Base-by-base conservation (phyloP, 2,113 vertebrate species). In the Patagioenas fasciata region DNA sequence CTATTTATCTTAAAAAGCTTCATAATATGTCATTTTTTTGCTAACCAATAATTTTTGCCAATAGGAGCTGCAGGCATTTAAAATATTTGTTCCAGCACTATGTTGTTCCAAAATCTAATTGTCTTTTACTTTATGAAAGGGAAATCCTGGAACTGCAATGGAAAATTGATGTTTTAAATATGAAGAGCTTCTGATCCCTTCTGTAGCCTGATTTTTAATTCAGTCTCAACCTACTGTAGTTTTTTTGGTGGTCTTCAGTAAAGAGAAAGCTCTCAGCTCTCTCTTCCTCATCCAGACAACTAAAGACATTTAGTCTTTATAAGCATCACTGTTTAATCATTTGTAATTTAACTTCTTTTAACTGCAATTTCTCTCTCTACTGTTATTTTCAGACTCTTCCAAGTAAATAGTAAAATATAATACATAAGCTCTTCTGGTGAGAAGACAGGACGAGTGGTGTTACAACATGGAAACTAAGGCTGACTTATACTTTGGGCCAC, bases 121-220 rank as follows among this genome's bases (percentile, higher is more conserved):
- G 6, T 60, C 26, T 60, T 32, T 28, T 69, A 38, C 5, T 61
- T 72, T 48, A 42, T 56, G n/a, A 21, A 38, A 32, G 19, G 24
- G 50, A 50, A 72, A 53, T 48, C 23, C 29, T 66, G 14, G 13
- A 34, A 70, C 15, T 34, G 13, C 2, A 1, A 5, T 65, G 23
- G 31, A 40, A 94, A 91, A 21, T 11, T 1, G 1, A 6, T 65
- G 2, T 44, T 70, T 31, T 48, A 31, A 66, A 38, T 56, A 48
- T 18, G 4, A 50, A 16, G 3, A 82, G 7, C 14, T 88, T 88
- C 5, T 64, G 6, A 66, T 94, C 15, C 23, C 58, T 71, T 88
- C 53, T 66, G 28, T 67, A 64, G 23, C 53, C 50, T 60, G 54
- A 50, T 58, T 91, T 82, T 82, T 15, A 75, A 36, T 93, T 93